Evolutionary conservation across 2,888 invertebrate genomes (phyloP).

Genomic region (Cataglyphis albicans): DNA sequence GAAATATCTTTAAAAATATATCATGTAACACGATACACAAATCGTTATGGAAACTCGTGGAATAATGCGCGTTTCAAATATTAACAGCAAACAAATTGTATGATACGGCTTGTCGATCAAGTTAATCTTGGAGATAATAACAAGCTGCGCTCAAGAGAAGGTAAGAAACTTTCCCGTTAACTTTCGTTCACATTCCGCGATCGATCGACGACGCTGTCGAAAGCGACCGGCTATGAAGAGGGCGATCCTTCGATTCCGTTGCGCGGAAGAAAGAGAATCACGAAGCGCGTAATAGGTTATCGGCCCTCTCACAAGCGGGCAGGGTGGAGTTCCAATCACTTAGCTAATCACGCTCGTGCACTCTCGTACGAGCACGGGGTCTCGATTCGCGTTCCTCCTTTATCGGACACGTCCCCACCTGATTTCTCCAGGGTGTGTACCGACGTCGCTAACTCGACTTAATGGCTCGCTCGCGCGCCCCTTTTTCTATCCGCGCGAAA

Average conservation of each 20-base stretch:
- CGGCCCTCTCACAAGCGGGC: slow-evolving; percentile 58
- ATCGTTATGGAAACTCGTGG: background rate
- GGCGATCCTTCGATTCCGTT: slow-evolving; percentile 36
- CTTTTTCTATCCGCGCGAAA: slow-evolving; percentile 51
- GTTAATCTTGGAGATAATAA: slow-evolving; percentile 21
- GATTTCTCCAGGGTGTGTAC: slow-evolving; percentile 73
- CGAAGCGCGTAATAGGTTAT: slow-evolving; percentile 66
- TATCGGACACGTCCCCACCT: slow-evolving; percentile 71
- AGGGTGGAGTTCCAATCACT: slow-evolving; percentile 82
- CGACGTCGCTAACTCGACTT: slow-evolving; percentile 69
- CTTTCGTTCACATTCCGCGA: slow-evolving; percentile 18
- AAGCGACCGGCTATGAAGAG: slow-evolving; percentile 25
- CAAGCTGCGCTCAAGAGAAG: background rate
- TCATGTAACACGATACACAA: background rate
- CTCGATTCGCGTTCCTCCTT: slow-evolving; percentile 63
- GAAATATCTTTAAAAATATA: background rate
- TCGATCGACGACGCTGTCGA: slow-evolving; percentile 31
- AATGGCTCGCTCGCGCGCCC: slow-evolving; percentile 62
- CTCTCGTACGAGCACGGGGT: slow-evolving; percentile 53
- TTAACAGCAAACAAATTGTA: background rate
- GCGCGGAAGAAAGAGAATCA: slow-evolving; percentile 45
- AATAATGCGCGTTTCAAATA: slow-evolving; percentile 1
- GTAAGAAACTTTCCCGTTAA: slow-evolving; percentile 34
- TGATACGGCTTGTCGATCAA: slow-evolving; percentile 17
- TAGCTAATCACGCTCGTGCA: slow-evolving; percentile 81